Evolutionary conservation across 1,140 invertebrate species (phyloP).

Genomic region (Triops cancriformis): DNA sequence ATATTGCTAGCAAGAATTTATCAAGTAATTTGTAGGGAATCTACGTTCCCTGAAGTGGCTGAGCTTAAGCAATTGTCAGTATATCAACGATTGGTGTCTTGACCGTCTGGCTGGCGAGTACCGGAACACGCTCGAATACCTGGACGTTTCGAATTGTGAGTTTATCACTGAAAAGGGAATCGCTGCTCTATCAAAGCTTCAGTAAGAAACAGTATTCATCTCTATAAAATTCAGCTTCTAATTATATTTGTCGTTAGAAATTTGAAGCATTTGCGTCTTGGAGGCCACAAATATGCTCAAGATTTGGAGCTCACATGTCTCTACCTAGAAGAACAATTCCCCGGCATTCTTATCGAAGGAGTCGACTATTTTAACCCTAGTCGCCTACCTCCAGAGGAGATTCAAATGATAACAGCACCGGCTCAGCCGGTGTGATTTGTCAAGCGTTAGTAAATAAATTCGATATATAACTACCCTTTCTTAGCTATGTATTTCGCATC

Average conservation of each 20-base stretch:
- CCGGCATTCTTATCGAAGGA: slow-evolving; percentile 30
- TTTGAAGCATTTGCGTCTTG: slow-evolving; percentile 31
- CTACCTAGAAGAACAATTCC: slow-evolving; percentile 33
- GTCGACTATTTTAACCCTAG: slow-evolving; percentile 30
- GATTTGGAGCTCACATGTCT: slow-evolving; percentile 33
- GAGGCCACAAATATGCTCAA: slow-evolving; percentile 30
- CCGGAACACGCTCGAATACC: slow-evolving; percentile 51
- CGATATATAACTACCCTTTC: background rate
- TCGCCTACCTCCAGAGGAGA: background rate
- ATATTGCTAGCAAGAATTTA: slow-evolving; percentile 25
- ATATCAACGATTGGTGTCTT: slow-evolving; percentile 68
- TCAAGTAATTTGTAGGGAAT: slow-evolving; percentile 36
- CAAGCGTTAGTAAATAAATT: background rate
- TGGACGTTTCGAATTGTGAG: slow-evolving; percentile 62
- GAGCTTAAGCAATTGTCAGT: slow-evolving; percentile 50
- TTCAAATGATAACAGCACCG: background rate
- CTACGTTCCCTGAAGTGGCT: slow-evolving; percentile 54
- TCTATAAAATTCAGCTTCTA: background rate
- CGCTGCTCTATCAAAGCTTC: slow-evolving; percentile 52
- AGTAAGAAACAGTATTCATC: slow-evolving; percentile 22
- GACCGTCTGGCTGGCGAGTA: slow-evolving; percentile 53
- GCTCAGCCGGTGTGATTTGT: background rate
- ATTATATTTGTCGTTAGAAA: slow-evolving; percentile 29
- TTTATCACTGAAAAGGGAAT: slow-evolving; percentile 55
- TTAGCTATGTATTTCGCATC: slow-evolving; percentile 6